These are phyloP conservation scores for Ochropacha duplaris DNA, from an alignment of 2,888 invertebrate species.

Conservation along the genomic window DNA sequence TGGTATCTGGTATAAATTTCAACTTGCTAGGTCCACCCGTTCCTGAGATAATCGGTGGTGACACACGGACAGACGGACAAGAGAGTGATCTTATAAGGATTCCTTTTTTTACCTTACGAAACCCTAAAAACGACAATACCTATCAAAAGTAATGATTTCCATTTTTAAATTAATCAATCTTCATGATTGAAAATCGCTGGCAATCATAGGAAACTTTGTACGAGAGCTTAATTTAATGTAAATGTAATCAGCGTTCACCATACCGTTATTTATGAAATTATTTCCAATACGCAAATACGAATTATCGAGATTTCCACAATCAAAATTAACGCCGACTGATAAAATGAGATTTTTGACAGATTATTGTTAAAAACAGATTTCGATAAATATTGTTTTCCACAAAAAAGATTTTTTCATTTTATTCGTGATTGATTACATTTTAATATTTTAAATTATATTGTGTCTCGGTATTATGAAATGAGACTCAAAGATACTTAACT, in stretches of 20 bases:
- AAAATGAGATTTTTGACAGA: background rate
- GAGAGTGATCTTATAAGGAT: too few species aligned
- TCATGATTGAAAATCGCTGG: constrained; percentile 21
- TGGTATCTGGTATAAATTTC: too few species aligned
- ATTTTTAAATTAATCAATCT: constrained; percentile 10
- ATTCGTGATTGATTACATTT: background rate
- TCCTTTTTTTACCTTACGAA: too few species aligned
- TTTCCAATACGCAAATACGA: constrained; percentile 28
- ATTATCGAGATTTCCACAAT: constrained; percentile 22
- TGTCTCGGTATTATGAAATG: background rate
- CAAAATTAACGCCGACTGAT: constrained; percentile 10
- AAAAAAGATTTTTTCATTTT: background rate
- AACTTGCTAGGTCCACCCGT: too few species aligned
- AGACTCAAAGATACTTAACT: too few species aligned
- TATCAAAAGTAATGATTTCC: background rate
- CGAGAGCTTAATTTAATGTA: constrained; percentile 43
- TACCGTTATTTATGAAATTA: constrained; percentile 35
- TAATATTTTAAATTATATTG: background rate
- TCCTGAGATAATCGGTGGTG: too few species aligned
- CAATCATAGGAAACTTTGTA: constrained; percentile 38
- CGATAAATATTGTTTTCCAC: background rate
- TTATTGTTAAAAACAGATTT: background rate
- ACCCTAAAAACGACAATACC: too few species aligned
- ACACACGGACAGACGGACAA: too few species aligned
- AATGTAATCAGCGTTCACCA: constrained; percentile 42